A percentile compares a stretch with the other conserved stretches of the same genome.
Evolutionary conservation across 2,888 invertebrate genomes (phyloP).

Genomic region (Drosophila imparisetae): DNA sequence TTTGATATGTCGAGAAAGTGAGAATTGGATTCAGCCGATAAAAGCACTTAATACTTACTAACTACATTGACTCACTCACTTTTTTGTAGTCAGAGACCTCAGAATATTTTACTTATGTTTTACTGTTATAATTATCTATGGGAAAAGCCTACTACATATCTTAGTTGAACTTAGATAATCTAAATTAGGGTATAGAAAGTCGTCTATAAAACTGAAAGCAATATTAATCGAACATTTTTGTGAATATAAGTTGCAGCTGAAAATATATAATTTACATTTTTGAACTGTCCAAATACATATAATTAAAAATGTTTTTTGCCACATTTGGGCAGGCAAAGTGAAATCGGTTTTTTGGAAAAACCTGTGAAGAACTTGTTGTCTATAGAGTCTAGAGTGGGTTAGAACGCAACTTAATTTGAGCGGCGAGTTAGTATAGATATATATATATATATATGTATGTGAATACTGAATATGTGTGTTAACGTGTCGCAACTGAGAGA

Average conservation of each 20-base stretch:
- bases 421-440: background rate
- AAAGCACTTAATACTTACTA: rapidly evolving
- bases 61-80: background rate
- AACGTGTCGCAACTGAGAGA: conserved; percentile 24
- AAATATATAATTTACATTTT: conserved; percentile 22
- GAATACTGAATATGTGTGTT: conserved; percentile 3
- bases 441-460: background rate
- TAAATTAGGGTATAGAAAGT: background rate
- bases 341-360: conserved; percentile 41
- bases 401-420: conserved; percentile 33
- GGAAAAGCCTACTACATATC: too few relatives aligned
- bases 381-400: conserved; percentile 24
- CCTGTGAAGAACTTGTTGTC: conserved; percentile 55
- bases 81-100: background rate
- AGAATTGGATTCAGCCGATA: background rate
- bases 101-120: background rate
- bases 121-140: background rate
- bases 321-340: conserved; percentile 21
- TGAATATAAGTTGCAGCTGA: conserved; percentile 13
- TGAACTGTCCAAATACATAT: conserved; percentile 31
- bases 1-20: background rate
- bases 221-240: background rate
- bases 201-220: background rate
- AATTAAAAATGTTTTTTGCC: conserved; percentile 25
- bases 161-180: background rate